Evolutionary conservation across 2,888 invertebrate genomes (phyloP).

Genomic region (Agapetus fuscipes): DNA sequence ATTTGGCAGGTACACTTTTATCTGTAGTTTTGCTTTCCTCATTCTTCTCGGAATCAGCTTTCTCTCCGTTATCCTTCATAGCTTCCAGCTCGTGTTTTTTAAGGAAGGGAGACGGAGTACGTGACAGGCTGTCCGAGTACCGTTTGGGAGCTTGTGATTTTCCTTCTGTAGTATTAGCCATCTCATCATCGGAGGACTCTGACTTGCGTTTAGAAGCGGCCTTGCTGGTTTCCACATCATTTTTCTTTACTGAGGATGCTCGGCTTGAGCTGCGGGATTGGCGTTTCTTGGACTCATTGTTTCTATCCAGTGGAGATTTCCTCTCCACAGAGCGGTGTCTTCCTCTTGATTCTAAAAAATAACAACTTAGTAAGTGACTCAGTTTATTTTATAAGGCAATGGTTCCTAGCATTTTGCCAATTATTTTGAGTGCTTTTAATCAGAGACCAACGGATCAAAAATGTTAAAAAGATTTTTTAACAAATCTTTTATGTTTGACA

Average conservation of each 20-base stretch:
- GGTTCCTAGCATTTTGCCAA: too few species aligned
- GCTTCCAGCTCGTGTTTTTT: constrained; percentile 53
- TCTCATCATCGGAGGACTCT: constrained; percentile 38
- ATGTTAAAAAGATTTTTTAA: too few species aligned
- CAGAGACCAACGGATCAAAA: too few species aligned
- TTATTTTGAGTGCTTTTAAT: too few species aligned
- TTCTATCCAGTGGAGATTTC: constrained; percentile 26
- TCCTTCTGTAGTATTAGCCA: constrained; percentile 29
- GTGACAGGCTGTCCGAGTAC: constrained; percentile 68
- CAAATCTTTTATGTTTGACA: too few species aligned
- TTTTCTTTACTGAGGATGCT: constrained; percentile 24
- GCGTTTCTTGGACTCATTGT: constrained; percentile 22
- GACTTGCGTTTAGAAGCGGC: constrained; percentile 23
- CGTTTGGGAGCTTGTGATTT: constrained; percentile 41
- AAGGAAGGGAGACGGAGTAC: constrained; percentile 78
- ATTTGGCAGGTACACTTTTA: constrained; percentile 44
- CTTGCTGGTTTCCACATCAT: constrained; percentile 31
- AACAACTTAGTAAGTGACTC: too few species aligned
- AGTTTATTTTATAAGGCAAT: too few species aligned
- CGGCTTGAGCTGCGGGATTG: constrained; percentile 23
- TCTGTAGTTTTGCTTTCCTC: constrained; percentile 27
- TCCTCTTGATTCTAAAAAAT: constrained; percentile 27
- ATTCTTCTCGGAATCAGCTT: constrained; percentile 37
- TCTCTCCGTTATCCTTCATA: constrained; percentile 39
- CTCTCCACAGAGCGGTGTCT: constrained; percentile 28